Base-by-base conservation (phyloP, 2,888 invertebrate species). In the Polydesmus complanatus region DNA sequence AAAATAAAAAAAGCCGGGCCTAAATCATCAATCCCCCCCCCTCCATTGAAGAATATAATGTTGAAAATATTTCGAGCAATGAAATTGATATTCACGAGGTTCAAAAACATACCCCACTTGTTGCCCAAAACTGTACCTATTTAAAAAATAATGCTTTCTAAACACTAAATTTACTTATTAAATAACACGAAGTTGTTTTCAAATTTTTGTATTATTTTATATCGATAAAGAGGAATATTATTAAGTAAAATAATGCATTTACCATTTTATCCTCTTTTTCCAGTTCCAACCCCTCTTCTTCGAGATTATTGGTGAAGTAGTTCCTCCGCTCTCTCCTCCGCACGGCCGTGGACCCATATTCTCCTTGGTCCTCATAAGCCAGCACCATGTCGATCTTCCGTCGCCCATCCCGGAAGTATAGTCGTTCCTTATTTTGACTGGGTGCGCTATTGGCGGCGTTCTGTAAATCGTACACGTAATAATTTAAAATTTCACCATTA, bases 281-380 rank as follows among this genome's bases (percentile, higher is more conserved):
- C 37, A 71, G 61, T 49, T 70, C 65, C 14, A 71, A 67, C 0
- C 70, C 71, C 59, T 69, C 69, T 26, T 68, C 67, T 25, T 58
- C 59, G 19, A 71, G 66, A 60, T 70, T 69, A 25, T 65, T 52
- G 62, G 68, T 65, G 55, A 68, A 71, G 2, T 65, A 58, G n/a
- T 64, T 62, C 22, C 70, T 54, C 14, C 61, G 50, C 27, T 65
- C 63, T 37, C 47, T 50, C 50, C 49, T 61, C 37, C n/a, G 53
- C 49, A 27, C 57, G 26, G 51, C 61, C 11, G 50, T 21, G 2
- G 51, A 22, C 18, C n/a, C 22, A 65, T 69, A 61, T 48, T 70
- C 68, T 3, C 63, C 67, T 2, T 64, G 64, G n/a, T 67, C 66
- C 27, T 61, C 61, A 62, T 65, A 68, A 2, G 66, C 67, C 51